phyloP scores from a whole-genome alignment of 2,113 vertebrate species.

The Sitta europaea region DNA sequence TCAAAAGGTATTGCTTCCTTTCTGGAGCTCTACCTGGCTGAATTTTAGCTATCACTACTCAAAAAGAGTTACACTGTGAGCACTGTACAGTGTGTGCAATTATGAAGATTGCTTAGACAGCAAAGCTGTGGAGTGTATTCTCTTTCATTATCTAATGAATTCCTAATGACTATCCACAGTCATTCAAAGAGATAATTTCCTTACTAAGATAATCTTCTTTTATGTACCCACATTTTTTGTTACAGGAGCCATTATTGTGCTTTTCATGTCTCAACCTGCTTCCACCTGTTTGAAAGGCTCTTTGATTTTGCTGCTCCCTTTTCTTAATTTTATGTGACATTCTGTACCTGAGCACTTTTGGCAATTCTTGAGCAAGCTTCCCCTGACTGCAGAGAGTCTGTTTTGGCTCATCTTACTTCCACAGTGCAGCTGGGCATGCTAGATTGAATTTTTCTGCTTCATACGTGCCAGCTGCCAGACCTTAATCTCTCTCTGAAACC shows the following conservation, averaged over 20 bases:
- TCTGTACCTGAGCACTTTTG: conserved; percentile 38
- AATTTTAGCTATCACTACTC: neutral
- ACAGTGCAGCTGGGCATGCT: conserved; percentile 48
- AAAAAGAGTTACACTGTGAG: neutral
- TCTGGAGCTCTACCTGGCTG: neutral
- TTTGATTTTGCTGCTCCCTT: neutral
- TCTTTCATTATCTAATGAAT: neutral
- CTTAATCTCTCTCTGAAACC: conserved; percentile 51
- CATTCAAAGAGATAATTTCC: conserved; percentile 3
- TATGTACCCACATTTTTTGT: neutral
- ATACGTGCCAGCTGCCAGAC: conserved; percentile 54
- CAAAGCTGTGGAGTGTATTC: neutral
- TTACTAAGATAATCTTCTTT: neutral
- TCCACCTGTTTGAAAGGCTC: neutral
- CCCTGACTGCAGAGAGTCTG: neutral
- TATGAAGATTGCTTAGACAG: neutral
- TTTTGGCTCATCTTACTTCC: conserved; percentile 34
- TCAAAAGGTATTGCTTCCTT: neutral
- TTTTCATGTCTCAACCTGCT: neutral
- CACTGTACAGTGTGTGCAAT: neutral
- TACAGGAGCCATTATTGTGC: neutral
- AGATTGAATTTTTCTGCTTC: conserved; percentile 52
- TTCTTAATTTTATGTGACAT: conserved; percentile 3
- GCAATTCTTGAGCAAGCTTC: conserved; percentile 6
- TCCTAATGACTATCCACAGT: neutral